Evolutionary conservation across 2,797 vertebrate species (phyloP).

Genomic region (Vireo griseus): DNA sequence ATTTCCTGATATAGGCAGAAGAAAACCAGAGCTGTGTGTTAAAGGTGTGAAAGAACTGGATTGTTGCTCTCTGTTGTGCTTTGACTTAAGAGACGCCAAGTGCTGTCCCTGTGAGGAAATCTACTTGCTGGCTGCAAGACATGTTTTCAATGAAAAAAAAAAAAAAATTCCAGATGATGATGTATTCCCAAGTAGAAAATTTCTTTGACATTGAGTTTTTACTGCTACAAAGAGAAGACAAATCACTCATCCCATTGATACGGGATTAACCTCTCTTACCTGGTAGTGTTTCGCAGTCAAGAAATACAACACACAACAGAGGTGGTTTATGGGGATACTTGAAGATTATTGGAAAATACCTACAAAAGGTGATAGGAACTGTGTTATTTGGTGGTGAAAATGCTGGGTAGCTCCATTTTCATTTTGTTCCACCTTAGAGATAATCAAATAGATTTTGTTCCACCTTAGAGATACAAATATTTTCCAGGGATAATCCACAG

Average conservation of each 20-base stretch:
- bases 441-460: neutral
- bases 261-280: neutral
- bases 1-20: neutral
- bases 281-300: neutral
- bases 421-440: neutral
- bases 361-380: neutral
- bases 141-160: neutral
- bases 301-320: neutral
- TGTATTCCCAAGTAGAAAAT: neutral
- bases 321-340: neutral
- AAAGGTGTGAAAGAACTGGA: neutral
- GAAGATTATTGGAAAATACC: neutral
- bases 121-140: neutral
- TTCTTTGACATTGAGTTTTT: neutral
- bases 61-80: neutral
- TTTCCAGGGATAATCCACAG: neutral
- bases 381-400: neutral
- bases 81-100: neutral
- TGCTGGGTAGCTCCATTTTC: neutral
- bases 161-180: neutral
- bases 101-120: neutral
- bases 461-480: neutral
- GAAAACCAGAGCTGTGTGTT: neutral
- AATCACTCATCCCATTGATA: neutral
- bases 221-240: neutral